Percentiles rank a stretch among this genome's conserved stretches.
phyloP scores from a whole-genome alignment of 2,797 vertebrate species.

The Channallabes apus region DNA sequence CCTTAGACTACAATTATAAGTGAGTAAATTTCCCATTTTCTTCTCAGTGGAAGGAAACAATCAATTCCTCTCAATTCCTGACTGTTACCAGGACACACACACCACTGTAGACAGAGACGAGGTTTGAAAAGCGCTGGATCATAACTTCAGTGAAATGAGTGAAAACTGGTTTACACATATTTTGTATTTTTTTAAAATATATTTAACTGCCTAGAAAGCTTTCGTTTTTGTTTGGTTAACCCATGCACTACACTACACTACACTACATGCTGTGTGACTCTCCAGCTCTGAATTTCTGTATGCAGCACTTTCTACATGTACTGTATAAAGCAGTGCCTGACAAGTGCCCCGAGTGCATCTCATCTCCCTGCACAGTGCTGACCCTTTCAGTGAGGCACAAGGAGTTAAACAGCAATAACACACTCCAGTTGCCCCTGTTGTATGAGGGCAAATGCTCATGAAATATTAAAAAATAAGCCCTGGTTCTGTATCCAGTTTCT shows the following conservation, averaged over 20 bases:
- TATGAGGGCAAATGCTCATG: slow-evolving; percentile 68
- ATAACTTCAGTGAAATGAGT: background rate
- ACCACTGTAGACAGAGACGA: background rate
- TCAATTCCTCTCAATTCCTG: background rate
- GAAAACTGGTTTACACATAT: background rate
- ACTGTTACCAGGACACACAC: background rate
- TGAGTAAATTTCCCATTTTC: background rate
- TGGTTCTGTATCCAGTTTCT: slow-evolving; percentile 54
- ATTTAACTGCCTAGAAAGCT: background rate
- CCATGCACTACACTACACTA: too few relatives aligned
- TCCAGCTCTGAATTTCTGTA: background rate
- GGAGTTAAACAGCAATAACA: slow-evolving; percentile 65
- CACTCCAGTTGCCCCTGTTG: slow-evolving; percentile 60
- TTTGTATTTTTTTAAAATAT: too few relatives aligned
- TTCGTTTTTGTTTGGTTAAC: background rate
- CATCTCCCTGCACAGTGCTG: slow-evolving; percentile 51
- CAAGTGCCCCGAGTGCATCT: slow-evolving; percentile 43
- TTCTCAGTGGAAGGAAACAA: background rate
- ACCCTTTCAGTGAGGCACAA: slow-evolving; percentile 55
- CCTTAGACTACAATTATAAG: background rate
- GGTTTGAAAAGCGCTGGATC: background rate
- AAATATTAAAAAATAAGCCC: slow-evolving; percentile 69
- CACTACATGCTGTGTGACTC: background rate
- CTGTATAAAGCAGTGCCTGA: slow-evolving; percentile 1
- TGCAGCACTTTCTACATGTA: slow-evolving; percentile 13